These are phyloP conservation scores for Linnaemya vulpina DNA, from an alignment of 2,888 invertebrate genomes.

Conservation along the genomic window DNA sequence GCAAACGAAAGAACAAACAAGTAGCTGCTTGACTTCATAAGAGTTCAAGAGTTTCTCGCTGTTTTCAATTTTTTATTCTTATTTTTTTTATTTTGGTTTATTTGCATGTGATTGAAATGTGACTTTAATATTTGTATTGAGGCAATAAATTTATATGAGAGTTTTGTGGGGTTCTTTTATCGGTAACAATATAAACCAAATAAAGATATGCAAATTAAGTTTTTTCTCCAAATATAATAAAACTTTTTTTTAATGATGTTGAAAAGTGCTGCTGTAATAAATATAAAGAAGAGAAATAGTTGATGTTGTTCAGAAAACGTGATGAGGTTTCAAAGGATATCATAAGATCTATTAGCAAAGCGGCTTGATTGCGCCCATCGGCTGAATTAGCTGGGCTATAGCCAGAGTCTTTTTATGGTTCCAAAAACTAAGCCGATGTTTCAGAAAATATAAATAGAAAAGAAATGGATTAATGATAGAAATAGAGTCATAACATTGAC, in stretches of 20 bases:
- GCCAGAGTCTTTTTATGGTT: no score
- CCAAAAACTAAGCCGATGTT: no score
- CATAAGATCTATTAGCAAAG: conserved; percentile 35
- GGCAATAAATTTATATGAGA: conserved; percentile 76
- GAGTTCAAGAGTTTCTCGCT: conserved; percentile 54
- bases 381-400: no score
- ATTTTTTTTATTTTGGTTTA: conserved; percentile 63
- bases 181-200: conserved; percentile 66
- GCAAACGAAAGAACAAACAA: conserved; percentile 37
- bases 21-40: conserved; percentile 62
- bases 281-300: conserved; percentile 26
- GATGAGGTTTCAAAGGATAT: conserved; percentile 35
- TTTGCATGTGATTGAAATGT: conserved; percentile 81
- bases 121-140: conserved; percentile 79
- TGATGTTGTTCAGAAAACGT: conserved; percentile 57
- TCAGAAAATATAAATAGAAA: no score
- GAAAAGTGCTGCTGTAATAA: conserved; percentile 21
- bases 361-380: neutral
- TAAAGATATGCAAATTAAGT: conserved; percentile 73
- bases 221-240: conserved; percentile 12
- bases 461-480: no score
- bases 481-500: no score
- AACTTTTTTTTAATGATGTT: conserved; percentile 48
- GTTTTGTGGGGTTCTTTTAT: conserved; percentile 41
- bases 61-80: conserved; percentile 9